These are phyloP conservation scores for Procambarus clarkii DNA, from an alignment of 1,140 invertebrate genomes.

Conservation along the genomic window DNA sequence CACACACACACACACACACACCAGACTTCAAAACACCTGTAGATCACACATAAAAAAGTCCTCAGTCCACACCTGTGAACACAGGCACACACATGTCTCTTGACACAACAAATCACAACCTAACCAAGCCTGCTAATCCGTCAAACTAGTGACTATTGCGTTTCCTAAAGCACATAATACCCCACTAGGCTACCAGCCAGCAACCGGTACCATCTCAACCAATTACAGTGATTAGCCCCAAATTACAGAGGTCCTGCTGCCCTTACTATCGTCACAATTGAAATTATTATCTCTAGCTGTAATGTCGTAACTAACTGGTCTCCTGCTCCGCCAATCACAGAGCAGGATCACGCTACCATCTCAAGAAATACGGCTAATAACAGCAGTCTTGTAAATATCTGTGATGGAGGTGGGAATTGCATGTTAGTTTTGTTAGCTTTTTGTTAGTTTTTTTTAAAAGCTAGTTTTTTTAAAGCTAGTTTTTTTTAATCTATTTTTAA, in stretches of 20 bases:
- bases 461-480: too few species aligned
- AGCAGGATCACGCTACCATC: background rate
- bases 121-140: background rate
- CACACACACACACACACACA: too few species aligned
- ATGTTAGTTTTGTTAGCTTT: background rate
- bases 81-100: too few species aligned
- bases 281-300: background rate
- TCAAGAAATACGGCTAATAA: background rate
- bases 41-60: too few species aligned
- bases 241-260: background rate
- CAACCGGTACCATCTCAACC: background rate
- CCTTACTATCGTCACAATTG: background rate
- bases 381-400: background rate
- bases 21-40: too few species aligned
- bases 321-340: background rate
- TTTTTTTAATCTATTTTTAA: too few species aligned
- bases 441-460: too few species aligned
- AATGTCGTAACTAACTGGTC: background rate
- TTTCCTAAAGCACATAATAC: background rate
- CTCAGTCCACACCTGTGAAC: too few species aligned
- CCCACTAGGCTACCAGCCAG: background rate
- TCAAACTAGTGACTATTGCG: background rate
- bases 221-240: background rate
- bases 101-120: too few species aligned
- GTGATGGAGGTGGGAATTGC: background rate